Evolutionary conservation across 2,888 invertebrate genomes (phyloP), one percentile per base, ranked within the genome.

Genomic region (Alviniconcha strummeri): DNA sequence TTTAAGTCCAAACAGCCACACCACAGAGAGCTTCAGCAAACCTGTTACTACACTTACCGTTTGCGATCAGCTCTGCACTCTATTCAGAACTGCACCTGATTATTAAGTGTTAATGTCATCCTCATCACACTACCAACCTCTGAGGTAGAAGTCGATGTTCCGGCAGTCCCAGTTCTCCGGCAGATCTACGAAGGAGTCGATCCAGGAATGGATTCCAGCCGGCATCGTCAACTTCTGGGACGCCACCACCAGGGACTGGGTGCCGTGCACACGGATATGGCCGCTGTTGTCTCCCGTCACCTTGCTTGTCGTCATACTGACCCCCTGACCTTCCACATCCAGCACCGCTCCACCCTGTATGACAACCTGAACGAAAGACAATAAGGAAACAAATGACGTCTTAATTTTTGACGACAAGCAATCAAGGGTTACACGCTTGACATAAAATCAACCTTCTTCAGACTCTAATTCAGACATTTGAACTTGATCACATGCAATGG

Each of bases 271-370:
- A 19, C 88, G 88, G 8, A 89, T 11, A n/a, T 88, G 85, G 3
- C 89, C 89, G 13, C 87, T 85, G 83, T 88, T 88, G 82, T 90
- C 91, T 5, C 91, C 91, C 9, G 72, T 80, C 17, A 88, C 64
- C 4, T 85, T 77, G 77, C 86, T 82, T 0, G 86, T 86, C 52
- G 78, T 84, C 36, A 91, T 67, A 9, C 69, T 64, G 11, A 85
- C 84, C 67, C 83, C 74, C 17, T 67, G 77, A 55, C 90, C 90
- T 17, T 85, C 84, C 80, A 90, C 78, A 67, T 89, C 88, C 17
- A 91, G 84, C 2, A 88, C 86, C 3, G 88, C 88, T 8, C 90
- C 90, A 71, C 90, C 89, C 79, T 86, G 56, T 5, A 91, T 86
- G 19, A 87, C 84, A 56, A 91, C 19, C 90, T 91, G 82, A 9